Percentiles rank a stretch among this genome's conserved stretches.
Evolutionary conservation across 2,113 vertebrate genomes (phyloP).

Genomic region (Chaetops frenatus): DNA sequence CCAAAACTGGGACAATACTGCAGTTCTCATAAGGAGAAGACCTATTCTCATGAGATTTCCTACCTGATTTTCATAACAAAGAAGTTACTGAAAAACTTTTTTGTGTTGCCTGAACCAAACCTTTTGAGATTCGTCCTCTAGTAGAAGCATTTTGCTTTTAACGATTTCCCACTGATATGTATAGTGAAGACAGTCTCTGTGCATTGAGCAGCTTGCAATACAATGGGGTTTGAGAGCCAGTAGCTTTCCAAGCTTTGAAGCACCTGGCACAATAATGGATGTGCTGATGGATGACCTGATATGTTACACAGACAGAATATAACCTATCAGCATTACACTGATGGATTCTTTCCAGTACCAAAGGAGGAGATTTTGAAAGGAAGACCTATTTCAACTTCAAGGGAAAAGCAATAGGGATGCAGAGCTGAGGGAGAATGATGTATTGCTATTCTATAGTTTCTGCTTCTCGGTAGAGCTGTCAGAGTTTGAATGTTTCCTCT

Average conservation of each 20-base stretch:
- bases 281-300: conserved; percentile 37
- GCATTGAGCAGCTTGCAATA: conserved; percentile 1
- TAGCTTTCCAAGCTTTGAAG: conserved; percentile 37
- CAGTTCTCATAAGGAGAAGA: neutral
- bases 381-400: conserved; percentile 14
- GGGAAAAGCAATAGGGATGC: neutral
- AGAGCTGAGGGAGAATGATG: neutral
- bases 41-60: neutral
- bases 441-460: neutral
- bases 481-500: neutral
- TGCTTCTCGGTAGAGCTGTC: neutral
- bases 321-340: neutral
- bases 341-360: conserved; percentile 8
- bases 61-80: conserved; percentile 39
- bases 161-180: conserved; percentile 6
- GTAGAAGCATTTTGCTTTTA: conserved; percentile 8
- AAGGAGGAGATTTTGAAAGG: conserved; percentile 31
- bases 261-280: conserved; percentile 44
- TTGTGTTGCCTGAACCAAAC: neutral
- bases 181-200: neutral
- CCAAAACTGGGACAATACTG: neutral
- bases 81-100: conserved; percentile 18
- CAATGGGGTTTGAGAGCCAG: conserved; percentile 9
- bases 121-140: conserved; percentile 11
- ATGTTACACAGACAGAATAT: neutral